Conservation (phyloP, 2,888 invertebrate genomes). For the Flexamia atlantica region DNA sequence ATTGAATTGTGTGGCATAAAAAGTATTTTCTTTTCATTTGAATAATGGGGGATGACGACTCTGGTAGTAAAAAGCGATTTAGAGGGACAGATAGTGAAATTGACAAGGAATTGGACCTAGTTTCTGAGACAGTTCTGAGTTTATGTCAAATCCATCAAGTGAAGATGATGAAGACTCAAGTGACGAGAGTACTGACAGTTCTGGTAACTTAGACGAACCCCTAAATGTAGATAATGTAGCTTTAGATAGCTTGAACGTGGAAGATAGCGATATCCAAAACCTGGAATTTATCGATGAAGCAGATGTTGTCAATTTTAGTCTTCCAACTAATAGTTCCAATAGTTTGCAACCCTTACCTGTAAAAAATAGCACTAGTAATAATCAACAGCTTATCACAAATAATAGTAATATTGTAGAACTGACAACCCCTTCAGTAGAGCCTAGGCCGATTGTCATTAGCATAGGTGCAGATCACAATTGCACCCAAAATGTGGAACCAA, state of each 20-base stretch:
- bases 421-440: slow-evolving; percentile 12
- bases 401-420: slow-evolving; percentile 1
- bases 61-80: no score
- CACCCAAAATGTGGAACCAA: neutral
- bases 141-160: no score
- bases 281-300: slow-evolving; percentile 6
- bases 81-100: no score
- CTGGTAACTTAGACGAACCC: neutral
- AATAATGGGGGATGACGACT: no score
- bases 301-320: neutral
- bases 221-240: slow-evolving; percentile 13
- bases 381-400: neutral
- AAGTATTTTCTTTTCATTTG: no score
- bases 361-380: neutral
- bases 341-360: neutral
- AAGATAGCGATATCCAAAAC: slow-evolving; percentile 12
- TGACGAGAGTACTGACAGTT: neutral
- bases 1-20: no score
- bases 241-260: neutral
- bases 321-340: neutral
- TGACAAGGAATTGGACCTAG: no score
- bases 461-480: slow-evolving; percentile 5
- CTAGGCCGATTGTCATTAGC: neutral
- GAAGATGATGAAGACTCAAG: no score
- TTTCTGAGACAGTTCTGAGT: no score